Conservation (phyloP, 1,140 invertebrate species). For the Microvelia longipes region DNA sequence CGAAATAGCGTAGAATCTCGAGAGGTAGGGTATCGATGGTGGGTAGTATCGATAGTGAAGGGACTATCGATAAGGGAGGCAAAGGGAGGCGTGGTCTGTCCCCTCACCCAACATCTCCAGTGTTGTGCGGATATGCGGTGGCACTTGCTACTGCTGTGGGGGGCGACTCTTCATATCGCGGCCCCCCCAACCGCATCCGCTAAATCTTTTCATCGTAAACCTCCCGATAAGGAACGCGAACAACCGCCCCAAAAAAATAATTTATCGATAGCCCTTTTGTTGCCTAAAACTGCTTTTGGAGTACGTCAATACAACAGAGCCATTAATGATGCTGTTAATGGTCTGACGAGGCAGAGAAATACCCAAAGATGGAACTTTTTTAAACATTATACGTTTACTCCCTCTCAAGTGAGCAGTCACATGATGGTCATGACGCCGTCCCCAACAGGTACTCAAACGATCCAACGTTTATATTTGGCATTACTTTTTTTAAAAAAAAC, state of each 20-base stretch:
- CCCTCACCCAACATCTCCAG: not conserved
- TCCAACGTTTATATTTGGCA: not conserved
- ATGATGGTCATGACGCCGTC: conserved; percentile 57
- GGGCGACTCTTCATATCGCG: not conserved
- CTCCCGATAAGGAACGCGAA: not conserved
- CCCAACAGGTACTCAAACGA: conserved; percentile 45
- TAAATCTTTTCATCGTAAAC: not conserved
- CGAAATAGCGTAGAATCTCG: no score
- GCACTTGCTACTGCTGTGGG: not conserved
- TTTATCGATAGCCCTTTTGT: conserved; percentile 42
- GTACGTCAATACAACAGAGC: conserved; percentile 49
- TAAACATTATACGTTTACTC: conserved; percentile 43
- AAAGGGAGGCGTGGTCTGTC: not conserved
- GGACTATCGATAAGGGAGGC: not conserved
- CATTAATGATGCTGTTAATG: conserved; percentile 43
- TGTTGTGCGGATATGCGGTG: conserved; percentile 1
- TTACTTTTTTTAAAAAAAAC: not conserved
- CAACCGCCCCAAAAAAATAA: conserved; percentile 11
- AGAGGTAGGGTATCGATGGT: no score
- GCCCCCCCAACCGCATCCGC: not conserved
- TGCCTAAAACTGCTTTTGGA: conserved; percentile 47
- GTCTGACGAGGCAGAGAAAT: conserved; percentile 37
- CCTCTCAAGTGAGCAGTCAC: conserved; percentile 41
- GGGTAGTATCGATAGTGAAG: not conserved
- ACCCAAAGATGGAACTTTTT: conserved; percentile 41